Conservation (phyloP, 2,797 vertebrate genomes). For the Ceyx erithaca region DNA sequence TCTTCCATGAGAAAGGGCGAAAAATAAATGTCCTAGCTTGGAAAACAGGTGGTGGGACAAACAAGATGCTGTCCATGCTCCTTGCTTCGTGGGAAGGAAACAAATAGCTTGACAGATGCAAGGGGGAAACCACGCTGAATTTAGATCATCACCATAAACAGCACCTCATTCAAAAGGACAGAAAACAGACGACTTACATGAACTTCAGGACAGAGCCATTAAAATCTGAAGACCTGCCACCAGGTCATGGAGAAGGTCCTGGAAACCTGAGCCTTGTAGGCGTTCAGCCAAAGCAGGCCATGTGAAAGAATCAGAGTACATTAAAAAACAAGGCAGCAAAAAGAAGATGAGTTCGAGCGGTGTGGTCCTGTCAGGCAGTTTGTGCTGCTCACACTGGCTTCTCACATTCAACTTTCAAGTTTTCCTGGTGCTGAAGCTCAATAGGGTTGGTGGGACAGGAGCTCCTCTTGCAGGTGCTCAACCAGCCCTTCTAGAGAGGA, state of each 20-base stretch:
- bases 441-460: background rate
- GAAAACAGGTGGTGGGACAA: constrained; percentile 61
- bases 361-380: background rate
- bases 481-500: background rate
- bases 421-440: background rate
- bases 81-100: background rate
- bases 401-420: fast-evolving
- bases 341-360: background rate
- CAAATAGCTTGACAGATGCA: constrained; percentile 27
- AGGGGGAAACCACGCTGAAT: background rate
- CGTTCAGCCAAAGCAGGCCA: background rate
- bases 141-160: background rate
- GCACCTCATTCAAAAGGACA: background rate
- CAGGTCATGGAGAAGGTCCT: background rate
- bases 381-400: background rate
- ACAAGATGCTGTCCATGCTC: background rate
- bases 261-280: constrained; percentile 24
- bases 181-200: background rate
- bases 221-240: background rate
- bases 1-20: constrained; percentile 5
- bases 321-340: background rate
- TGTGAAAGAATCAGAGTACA: background rate
- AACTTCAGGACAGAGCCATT: background rate
- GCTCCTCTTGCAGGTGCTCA: background rate
- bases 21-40: constrained; percentile 36